Evolutionary conservation across 2,113 vertebrate genomes (phyloP).

Genomic region (Cariama cristata): DNA sequence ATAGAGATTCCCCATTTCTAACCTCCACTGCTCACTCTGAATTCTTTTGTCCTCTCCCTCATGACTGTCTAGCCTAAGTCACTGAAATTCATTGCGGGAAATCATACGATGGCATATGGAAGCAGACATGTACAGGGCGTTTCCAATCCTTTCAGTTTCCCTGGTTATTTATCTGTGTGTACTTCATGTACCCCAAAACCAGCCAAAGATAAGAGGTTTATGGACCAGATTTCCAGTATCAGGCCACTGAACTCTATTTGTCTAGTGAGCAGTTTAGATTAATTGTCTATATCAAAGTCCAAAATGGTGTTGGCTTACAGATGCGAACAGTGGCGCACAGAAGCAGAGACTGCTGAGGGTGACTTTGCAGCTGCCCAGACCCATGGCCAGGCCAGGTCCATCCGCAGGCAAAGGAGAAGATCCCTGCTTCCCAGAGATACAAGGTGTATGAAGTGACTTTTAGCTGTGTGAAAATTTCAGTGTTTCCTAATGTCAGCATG

Average conservation of each 20-base stretch:
- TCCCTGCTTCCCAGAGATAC: not conserved
- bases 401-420: not conserved
- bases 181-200: not conserved
- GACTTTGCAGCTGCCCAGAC: not conserved
- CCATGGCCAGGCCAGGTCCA: not conserved
- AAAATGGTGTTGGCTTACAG: not conserved
- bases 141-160: not conserved
- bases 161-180: not conserved
- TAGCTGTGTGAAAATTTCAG: not conserved
- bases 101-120: not conserved
- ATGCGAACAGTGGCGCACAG: too few relatives aligned
- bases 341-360: not conserved
- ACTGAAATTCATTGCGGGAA: not conserved
- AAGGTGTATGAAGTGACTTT: not conserved
- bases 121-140: rapidly evolving
- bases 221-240: not conserved
- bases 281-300: not conserved
- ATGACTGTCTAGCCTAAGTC: not conserved
- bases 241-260: not conserved
- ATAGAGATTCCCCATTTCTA: not conserved
- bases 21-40: not conserved
- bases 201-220: not conserved
- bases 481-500: not conserved
- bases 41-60: not conserved
- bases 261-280: not conserved